Conservation (phyloP, 2,113 vertebrate species). For the Platichthys flesus region DNA sequence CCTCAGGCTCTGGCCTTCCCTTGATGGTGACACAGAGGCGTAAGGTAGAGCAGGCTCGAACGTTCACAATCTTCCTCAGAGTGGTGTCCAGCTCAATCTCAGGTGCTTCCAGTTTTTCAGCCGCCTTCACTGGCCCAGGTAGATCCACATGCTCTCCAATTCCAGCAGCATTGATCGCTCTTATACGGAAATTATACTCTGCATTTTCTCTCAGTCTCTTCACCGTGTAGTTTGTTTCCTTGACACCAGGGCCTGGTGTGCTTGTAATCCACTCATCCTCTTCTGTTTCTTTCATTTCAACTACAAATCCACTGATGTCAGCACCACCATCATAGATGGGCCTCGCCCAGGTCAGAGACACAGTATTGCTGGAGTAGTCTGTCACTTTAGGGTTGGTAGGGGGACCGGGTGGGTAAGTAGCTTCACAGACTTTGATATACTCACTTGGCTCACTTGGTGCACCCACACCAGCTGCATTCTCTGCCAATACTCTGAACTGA, state of each 20-base stretch:
- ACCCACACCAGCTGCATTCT: constrained; percentile 94
- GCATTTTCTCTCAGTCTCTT: constrained; percentile 93
- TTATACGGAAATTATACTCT: constrained; percentile 93
- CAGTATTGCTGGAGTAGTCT: constrained; percentile 90
- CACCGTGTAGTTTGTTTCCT: constrained; percentile 90
- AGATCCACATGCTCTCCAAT: constrained; percentile 89
- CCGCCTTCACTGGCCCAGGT: constrained; percentile 85
- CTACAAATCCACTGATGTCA: constrained; percentile 88
- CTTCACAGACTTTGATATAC: constrained; percentile 93
- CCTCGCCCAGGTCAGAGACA: constrained; percentile 93
- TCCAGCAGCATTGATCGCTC: constrained; percentile 92
- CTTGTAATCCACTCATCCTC: constrained; percentile 92
- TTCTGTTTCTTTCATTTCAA: constrained; percentile 90
- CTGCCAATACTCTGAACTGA: constrained; percentile 95
- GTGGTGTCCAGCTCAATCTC: constrained; percentile 94
- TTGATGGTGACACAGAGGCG: constrained; percentile 92
- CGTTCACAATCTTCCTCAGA: constrained; percentile 92
- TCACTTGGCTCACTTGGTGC: constrained; percentile 91
- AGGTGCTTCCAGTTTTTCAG: constrained; percentile 91
- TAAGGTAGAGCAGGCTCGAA: constrained; percentile 91
- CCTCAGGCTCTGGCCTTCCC: constrained; percentile 95
- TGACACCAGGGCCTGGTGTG: constrained; percentile 87
- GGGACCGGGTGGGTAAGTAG: constrained; percentile 92
- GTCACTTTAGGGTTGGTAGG: constrained; percentile 94
- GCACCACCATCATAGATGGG: constrained; percentile 97